Base-by-base conservation (phyloP, 1,140 invertebrate genomes). In the Microplitis demolitor region DNA sequence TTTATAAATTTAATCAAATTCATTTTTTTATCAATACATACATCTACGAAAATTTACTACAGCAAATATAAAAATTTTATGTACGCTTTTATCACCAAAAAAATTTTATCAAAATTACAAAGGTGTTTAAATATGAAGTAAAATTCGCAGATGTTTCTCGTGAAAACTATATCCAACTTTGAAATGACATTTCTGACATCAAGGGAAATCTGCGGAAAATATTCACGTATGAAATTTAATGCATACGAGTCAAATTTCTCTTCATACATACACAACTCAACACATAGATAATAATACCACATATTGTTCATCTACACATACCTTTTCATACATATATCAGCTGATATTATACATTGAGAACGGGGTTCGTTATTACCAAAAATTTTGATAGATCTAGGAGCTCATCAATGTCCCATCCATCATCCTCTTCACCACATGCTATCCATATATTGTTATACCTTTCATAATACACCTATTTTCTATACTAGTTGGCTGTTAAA, bases 351-450 rank as follows among this genome's bases (percentile, higher is more conserved):
- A 9, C 11, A 45, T 45, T 9, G 39, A 45, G 39, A 45, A 45
- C 6, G 0, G 39, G 5, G 39, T 45, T 45, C 5, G 39, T 45
- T 45, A 45, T 45, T 45, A 45, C 39, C 39, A 11, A 45, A 24
- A 45, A 45, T 45, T 45, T 11, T 45, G 39, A 45, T 11, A 45
- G 34, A 63, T 63, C 14, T 63, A 37, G 58, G 62, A 31, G 13
- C 60, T 58, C 69, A 71, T 71, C 60, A 71, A 71, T 50, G 54
- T 71, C 69, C 61, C 69, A 77, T 77, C 74, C 74, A 77, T 77
- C 71, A 77, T 70, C 58, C 69, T 75, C 73, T 50, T 16, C 74
- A 62, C 4, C 14, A 73, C 71, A 69, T 75, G 71, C 66, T 69
- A 72, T 2, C 24, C 61, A 71, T 62, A 61, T 54, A 53, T 45